Evolutionary conservation across 2,113 vertebrate genomes (phyloP).

Genomic region (Tyto alba): DNA sequence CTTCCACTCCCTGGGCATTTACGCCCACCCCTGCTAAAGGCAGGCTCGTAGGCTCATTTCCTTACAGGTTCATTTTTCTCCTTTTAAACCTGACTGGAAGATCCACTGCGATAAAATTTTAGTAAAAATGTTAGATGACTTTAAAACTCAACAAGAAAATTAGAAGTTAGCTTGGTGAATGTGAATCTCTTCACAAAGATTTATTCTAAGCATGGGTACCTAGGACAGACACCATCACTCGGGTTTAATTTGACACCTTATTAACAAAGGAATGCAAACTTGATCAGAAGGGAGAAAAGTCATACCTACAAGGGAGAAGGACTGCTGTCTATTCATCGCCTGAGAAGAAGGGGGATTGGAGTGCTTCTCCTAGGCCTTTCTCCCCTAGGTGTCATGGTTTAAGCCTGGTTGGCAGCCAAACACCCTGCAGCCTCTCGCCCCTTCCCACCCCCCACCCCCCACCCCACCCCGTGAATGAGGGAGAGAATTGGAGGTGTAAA

Average conservation of each 20-base stretch:
- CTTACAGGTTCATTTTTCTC: background rate
- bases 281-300: background rate
- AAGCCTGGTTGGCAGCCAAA: no score
- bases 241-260: background rate
- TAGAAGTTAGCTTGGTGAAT: background rate
- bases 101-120: background rate
- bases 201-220: background rate
- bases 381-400: no score
- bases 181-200: background rate
- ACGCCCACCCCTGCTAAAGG: background rate
- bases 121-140: background rate
- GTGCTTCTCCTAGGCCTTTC: background rate
- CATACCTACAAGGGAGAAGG: background rate
- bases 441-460: no score
- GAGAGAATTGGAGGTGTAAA: no score
- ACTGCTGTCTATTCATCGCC: background rate
- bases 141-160: background rate
- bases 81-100: background rate
- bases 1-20: background rate
- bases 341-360: background rate
- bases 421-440: no score
- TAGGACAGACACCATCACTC: background rate
- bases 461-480: no score
- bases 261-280: background rate
- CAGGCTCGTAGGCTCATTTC: background rate